These are phyloP conservation scores for Harmothoe impar DNA, from an alignment of 2,888 invertebrate genomes.

Conservation along the genomic window DNA sequence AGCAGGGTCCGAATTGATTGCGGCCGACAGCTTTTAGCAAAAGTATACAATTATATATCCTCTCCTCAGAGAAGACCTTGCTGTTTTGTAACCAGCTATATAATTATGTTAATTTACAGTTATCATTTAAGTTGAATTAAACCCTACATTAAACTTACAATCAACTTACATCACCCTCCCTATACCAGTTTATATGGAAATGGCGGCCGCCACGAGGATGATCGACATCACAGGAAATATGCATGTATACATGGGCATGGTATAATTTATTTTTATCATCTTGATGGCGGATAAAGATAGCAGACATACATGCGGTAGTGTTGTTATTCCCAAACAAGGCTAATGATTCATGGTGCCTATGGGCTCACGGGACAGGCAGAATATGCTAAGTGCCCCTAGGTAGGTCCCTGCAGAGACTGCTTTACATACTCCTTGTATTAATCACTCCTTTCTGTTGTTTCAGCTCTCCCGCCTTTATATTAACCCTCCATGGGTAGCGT, in stretches of 20 bases:
- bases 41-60: neutral
- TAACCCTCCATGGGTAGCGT: neutral
- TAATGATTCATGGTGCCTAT: neutral
- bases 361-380: neutral
- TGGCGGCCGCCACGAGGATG: too few relatives aligned
- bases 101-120: too few relatives aligned
- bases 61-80: neutral
- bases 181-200: too few relatives aligned
- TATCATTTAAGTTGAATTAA: too few relatives aligned
- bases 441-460: slow-evolving; percentile 2
- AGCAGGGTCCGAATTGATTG: neutral
- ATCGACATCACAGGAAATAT: neutral
- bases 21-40: neutral
- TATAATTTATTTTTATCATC: neutral
- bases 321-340: neutral
- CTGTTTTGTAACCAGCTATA: too few relatives aligned
- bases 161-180: too few relatives aligned
- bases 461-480: neutral
- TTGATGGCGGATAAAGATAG: neutral
- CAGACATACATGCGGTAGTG: neutral
- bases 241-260: neutral
- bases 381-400: neutral
- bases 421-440: neutral
- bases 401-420: neutral
- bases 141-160: too few relatives aligned